Evolutionary conservation across 2,113 vertebrate genomes (phyloP).

Genomic region (Pangasianodon hypophthalmus): DNA sequence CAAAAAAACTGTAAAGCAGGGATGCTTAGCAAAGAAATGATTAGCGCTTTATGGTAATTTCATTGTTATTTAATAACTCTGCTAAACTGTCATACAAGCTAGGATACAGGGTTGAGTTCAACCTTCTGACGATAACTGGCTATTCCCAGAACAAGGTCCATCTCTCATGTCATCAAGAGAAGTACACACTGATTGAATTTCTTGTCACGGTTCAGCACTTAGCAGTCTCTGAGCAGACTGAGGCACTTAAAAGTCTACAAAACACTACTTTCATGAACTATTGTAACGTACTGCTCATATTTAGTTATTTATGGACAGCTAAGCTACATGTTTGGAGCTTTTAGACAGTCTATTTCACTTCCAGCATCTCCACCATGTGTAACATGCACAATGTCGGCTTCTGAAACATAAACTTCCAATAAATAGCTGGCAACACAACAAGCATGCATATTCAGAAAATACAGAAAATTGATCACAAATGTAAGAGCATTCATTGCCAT

Average conservation of each 20-base stretch:
- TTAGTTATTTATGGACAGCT: not conserved
- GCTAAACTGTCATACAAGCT: not conserved
- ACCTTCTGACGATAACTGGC: not conserved
- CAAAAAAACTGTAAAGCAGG: not conserved
- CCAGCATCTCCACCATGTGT: not conserved
- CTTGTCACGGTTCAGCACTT: slow-evolving; percentile 7
- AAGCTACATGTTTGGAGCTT: not conserved
- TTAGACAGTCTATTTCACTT: not conserved
- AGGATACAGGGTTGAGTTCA: not conserved
- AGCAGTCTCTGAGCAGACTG: not conserved
- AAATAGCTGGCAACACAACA: not conserved
- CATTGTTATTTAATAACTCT: not conserved
- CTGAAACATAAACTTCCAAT: too few relatives aligned
- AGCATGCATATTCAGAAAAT: not conserved
- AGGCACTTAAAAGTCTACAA: not conserved
- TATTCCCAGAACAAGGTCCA: not conserved
- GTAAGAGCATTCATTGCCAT: not conserved
- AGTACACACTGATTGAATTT: not conserved
- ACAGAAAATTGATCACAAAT: not conserved
- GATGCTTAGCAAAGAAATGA: not conserved
- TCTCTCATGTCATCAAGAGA: not conserved
- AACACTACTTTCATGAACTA: not conserved
- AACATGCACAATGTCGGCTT: not conserved
- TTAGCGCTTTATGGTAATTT: not conserved
- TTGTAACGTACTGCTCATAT: not conserved